Evolutionary conservation across 2,888 invertebrate species (phyloP).

Genomic region (Nezara viridula): DNA sequence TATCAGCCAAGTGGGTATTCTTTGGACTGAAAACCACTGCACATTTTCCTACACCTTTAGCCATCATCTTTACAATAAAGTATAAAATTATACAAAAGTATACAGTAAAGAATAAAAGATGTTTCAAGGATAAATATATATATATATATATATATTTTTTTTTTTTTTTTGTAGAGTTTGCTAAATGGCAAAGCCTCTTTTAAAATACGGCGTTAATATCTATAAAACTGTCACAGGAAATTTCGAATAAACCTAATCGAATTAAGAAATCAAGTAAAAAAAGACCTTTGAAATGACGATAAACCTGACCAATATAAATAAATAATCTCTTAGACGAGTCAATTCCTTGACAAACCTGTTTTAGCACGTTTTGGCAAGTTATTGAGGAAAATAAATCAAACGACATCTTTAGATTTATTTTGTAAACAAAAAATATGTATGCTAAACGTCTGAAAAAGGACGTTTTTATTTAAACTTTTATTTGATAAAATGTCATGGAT

Average conservation of each 20-base stretch:
- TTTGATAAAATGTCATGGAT: slow-evolving; percentile 5
- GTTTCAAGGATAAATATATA: no score
- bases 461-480: neutral
- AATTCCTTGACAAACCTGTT: neutral
- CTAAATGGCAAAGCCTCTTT: no score
- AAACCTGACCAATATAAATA: neutral
- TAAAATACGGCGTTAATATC: no score
- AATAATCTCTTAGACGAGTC: neutral
- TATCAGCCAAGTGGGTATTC: no score
- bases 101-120: no score
- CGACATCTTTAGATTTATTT: neutral
- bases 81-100: no score
- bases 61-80: no score
- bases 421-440: no score
- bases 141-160: no score
- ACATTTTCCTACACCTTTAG: no score
- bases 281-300: neutral
- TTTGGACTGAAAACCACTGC: no score
- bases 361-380: neutral
- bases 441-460: neutral
- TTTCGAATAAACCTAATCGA: neutral
- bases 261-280: neutral
- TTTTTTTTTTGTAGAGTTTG: no score
- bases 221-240: neutral
- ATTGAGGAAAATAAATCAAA: neutral